Conservation (phyloP, 2,113 vertebrate genomes). For the Calcarius ornatus region DNA sequence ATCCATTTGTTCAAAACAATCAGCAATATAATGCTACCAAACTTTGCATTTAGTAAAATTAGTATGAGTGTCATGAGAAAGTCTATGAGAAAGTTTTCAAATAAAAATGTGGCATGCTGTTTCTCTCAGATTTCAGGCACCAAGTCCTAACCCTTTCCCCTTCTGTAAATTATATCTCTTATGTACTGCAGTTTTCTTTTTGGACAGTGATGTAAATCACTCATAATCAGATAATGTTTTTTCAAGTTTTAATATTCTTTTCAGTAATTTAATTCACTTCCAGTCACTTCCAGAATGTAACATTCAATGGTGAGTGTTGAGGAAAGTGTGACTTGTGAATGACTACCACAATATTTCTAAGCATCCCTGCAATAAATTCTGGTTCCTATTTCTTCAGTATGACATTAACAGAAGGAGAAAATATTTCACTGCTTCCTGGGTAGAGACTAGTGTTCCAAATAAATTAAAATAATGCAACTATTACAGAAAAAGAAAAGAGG, state of each 20-base stretch:
- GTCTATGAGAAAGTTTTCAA: background rate
- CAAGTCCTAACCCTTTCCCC: background rate
- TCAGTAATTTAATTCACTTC: background rate
- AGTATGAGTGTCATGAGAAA: background rate
- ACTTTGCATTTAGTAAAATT: background rate
- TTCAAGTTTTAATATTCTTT: background rate
- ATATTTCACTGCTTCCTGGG: background rate
- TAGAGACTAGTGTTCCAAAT: background rate
- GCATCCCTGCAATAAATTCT: background rate
- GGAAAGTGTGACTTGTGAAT: background rate
- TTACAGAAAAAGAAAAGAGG: background rate
- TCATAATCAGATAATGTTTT: background rate
- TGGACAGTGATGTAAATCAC: background rate
- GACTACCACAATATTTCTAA: background rate
- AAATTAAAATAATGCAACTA: background rate
- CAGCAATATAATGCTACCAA: background rate
- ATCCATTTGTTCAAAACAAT: background rate
- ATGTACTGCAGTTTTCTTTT: background rate
- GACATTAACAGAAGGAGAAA: background rate
- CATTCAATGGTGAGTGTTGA: no score
- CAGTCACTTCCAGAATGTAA: background rate
- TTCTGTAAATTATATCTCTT: background rate
- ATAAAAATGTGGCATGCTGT: background rate
- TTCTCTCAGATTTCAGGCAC: background rate
- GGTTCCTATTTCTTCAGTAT: background rate